Evolutionary conservation across 1,140 invertebrate genomes (phyloP).

Genomic region (Eriosoma lanigerum): DNA sequence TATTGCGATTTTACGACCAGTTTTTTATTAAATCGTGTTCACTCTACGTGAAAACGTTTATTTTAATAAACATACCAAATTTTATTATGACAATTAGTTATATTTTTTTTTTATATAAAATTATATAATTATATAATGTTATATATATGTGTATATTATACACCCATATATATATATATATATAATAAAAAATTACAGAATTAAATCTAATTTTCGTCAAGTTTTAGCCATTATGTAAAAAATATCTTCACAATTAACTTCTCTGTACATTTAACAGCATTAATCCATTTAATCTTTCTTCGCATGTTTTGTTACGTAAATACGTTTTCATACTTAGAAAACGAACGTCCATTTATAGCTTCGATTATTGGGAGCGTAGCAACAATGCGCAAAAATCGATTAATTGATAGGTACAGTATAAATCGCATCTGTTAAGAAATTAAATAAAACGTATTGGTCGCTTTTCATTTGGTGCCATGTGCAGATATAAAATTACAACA

Average conservation of each 20-base stretch:
- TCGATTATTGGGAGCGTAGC: neutral
- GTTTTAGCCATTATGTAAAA: neutral
- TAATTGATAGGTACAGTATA: neutral
- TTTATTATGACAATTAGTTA: too few relatives aligned
- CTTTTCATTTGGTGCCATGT: neutral
- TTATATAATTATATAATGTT: neutral
- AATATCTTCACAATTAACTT: neutral
- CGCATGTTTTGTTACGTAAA: too few relatives aligned
- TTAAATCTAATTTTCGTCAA: neutral
- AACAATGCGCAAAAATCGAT: neutral
- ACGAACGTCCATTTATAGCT: neutral
- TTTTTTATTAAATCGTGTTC: too few relatives aligned
- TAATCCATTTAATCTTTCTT: neutral
- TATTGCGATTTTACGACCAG: too few relatives aligned
- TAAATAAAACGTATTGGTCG: too few relatives aligned
- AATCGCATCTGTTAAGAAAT: too few relatives aligned
- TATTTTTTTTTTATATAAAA: neutral
- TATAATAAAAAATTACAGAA: neutral
- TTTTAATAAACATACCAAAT: constrained; percentile 1
- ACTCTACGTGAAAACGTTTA: neutral
- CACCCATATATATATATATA: neutral
- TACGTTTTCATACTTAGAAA: neutral
- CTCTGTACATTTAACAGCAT: too few relatives aligned
- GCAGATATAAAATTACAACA: neutral
- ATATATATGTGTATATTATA: too few relatives aligned